Evolutionary conservation across 2,113 vertebrate genomes (phyloP).

Genomic region (Marmota flaviventris): DNA sequence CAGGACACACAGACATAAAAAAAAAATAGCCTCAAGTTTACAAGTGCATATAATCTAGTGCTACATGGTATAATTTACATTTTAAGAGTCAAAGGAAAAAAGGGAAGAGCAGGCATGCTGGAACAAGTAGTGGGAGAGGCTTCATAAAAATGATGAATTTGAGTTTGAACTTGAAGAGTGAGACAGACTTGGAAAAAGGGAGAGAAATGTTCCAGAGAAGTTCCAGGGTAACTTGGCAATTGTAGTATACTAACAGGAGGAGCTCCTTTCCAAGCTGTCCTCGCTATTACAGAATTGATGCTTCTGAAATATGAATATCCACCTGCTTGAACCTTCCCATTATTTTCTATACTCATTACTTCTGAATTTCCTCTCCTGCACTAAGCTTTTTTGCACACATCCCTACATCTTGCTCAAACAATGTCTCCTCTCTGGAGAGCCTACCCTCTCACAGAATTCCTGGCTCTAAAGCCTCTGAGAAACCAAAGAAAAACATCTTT

Average conservation of each 20-base stretch:
- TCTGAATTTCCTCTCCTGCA: background rate
- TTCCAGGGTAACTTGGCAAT: too few species aligned
- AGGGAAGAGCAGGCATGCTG: background rate
- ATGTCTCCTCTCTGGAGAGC: background rate
- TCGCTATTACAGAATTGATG: background rate
- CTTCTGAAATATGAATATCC: background rate
- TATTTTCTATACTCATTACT: background rate
- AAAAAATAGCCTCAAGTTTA: background rate
- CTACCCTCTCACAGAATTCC: background rate
- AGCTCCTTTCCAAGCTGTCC: background rate
- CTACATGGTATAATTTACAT: slow-evolving; percentile 14
- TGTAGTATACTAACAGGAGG: background rate
- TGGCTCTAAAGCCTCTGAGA: background rate
- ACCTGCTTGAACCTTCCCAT: background rate
- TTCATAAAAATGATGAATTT: background rate
- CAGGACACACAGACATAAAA: background rate
- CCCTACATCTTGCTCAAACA: background rate
- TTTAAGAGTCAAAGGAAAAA: background rate
- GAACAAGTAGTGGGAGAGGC: background rate
- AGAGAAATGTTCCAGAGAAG: background rate
- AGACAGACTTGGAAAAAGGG: background rate
- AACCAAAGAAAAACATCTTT: background rate
- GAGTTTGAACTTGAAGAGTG: background rate
- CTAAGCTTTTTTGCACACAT: background rate
- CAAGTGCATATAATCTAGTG: slow-evolving; percentile 18